Conservation (phyloP, 2,797 vertebrate genomes). For the Ciconia nigra region DNA sequence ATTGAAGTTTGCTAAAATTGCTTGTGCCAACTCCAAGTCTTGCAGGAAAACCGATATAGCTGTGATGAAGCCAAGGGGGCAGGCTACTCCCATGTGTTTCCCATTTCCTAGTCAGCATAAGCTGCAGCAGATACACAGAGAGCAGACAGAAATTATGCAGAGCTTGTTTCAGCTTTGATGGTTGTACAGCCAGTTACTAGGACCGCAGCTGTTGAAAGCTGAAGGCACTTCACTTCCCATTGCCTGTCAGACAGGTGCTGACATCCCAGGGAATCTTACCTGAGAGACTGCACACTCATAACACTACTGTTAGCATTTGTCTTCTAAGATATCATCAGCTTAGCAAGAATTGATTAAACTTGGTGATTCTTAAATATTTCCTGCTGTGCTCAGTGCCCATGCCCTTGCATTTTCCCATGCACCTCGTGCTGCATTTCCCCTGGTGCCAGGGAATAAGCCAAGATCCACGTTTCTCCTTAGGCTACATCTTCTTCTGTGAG, state of each 20-base stretch:
- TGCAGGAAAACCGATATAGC: conserved; percentile 61
- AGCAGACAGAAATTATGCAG: conserved; percentile 55
- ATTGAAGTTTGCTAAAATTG: conserved; percentile 18
- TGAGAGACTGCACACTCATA: background rate
- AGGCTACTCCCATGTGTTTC: conserved; percentile 67
- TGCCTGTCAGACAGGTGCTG: background rate
- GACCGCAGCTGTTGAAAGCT: background rate
- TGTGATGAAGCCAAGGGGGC: conserved; percentile 51
- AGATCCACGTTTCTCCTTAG: background rate
- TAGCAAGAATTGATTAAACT: background rate
- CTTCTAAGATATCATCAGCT: background rate
- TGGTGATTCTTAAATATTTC: background rate
- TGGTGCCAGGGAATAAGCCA: background rate
- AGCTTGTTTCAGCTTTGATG: conserved; percentile 64
- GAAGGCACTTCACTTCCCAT: conserved; percentile 20
- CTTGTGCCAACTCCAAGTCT: conserved; percentile 39
- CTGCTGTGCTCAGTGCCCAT: background rate
- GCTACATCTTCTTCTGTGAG: background rate
- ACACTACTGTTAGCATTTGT: background rate
- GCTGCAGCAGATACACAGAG: conserved; percentile 45
- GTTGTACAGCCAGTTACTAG: conserved; percentile 3
- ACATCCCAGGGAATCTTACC: conserved; percentile 1
- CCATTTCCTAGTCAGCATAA: conserved; percentile 70
- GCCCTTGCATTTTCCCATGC: background rate
- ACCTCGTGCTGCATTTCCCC: background rate